Evolutionary conservation across 2,797 vertebrate species (phyloP).

Genomic region (Micropoecilia bifurca): DNA sequence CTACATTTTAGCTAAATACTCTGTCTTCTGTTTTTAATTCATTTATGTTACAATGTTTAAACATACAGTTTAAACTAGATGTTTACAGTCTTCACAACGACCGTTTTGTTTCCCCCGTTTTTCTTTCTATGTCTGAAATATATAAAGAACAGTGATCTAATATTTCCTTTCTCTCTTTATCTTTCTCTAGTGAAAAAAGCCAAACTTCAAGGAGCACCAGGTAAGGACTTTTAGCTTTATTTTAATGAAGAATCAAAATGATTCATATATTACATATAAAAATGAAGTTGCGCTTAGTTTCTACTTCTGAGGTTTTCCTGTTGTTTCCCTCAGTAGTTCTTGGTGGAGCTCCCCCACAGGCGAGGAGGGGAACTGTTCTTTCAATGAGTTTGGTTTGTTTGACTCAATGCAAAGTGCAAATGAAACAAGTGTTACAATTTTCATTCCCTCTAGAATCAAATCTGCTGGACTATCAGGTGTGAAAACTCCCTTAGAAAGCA

Average conservation of each 20-base stretch:
- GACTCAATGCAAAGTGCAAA: too few species aligned
- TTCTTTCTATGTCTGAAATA: neutral
- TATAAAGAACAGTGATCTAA: neutral
- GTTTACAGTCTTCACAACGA: neutral
- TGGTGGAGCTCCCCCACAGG: too few species aligned
- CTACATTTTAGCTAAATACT: neutral
- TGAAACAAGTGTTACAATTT: too few species aligned
- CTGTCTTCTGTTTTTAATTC: neutral
- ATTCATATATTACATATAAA: neutral
- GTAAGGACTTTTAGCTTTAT: slow-evolving; percentile 60
- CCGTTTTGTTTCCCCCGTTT: neutral
- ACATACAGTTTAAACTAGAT: neutral
- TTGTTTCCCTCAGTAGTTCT: too few species aligned
- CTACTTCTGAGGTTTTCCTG: too few species aligned
- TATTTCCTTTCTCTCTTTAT: slow-evolving; percentile 13
- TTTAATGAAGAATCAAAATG: neutral
- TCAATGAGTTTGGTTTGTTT: too few species aligned
- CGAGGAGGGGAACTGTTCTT: too few species aligned
- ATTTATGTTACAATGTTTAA: neutral
- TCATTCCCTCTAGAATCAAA: too few species aligned
- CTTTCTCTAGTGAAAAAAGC: slow-evolving; percentile 83
- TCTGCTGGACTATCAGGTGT: too few species aligned
- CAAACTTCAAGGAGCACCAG: slow-evolving; percentile 78
- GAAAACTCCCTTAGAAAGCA: neutral
- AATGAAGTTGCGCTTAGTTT: too few species aligned